Conservation (phyloP, 2,797 vertebrate genomes). For the Dendrocincla tyrannina region DNA sequence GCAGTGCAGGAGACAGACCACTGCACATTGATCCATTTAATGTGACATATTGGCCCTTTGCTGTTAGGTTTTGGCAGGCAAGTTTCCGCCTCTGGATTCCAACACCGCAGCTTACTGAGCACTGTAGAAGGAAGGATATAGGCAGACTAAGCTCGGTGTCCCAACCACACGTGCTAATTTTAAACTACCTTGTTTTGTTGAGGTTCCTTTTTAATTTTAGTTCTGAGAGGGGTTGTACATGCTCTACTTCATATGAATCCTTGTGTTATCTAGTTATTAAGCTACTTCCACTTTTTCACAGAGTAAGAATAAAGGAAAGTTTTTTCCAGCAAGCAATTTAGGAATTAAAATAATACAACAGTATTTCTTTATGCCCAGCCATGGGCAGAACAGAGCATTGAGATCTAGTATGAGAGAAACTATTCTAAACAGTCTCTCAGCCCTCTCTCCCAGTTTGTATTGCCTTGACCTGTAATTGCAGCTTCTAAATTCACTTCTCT, state of each 20-base stretch:
- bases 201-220: not conserved
- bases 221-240: not conserved
- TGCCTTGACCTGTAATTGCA: not conserved
- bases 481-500: not conserved
- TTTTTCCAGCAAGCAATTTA: not conserved
- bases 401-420: not conserved
- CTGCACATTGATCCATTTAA: constrained; percentile 76
- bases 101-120: constrained; percentile 88
- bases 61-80: constrained; percentile 80
- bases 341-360: not conserved
- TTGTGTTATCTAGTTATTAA: not conserved
- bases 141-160: not conserved
- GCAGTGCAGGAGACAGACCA: constrained; percentile 72
- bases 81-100: constrained; percentile 85
- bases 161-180: not conserved
- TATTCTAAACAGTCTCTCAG: not conserved
- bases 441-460: not conserved
- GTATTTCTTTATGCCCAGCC: not conserved
- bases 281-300: not conserved
- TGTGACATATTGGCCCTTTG: constrained; percentile 76
- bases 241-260: not conserved
- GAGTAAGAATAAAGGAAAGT: not conserved
- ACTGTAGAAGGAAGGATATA: constrained; percentile 75
- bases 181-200: not conserved
- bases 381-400: not conserved